These are phyloP conservation scores for Dufourea novaeangliae DNA, from an alignment of 1,140 invertebrate genomes.

Conservation along the genomic window DNA sequence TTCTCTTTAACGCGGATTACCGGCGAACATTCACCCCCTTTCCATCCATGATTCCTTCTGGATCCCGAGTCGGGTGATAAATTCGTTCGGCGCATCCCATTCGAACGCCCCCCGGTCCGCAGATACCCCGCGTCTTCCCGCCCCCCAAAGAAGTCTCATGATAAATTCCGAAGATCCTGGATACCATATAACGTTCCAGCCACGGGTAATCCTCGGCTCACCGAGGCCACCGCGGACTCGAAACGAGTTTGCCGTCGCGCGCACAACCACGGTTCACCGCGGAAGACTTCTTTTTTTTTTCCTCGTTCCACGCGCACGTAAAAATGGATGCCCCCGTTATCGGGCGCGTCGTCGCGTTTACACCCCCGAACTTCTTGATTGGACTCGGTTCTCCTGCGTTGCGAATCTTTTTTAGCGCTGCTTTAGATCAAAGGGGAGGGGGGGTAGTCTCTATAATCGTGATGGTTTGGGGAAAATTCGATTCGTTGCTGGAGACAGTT, in stretches of 20 bases:
- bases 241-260: conserved; percentile 59
- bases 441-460: too few relatives aligned
- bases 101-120: conserved; percentile 9
- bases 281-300: background rate
- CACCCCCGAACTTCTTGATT: conserved; percentile 59
- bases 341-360: conserved; percentile 33
- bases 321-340: conserved; percentile 52
- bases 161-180: conserved; percentile 61
- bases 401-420: too few relatives aligned
- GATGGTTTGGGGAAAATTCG: too few relatives aligned
- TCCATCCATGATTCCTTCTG: conserved; percentile 57
- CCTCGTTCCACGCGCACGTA: conserved; percentile 20
- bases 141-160: conserved; percentile 49
- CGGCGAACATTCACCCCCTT: too few relatives aligned
- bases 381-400: conserved; percentile 37
- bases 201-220: conserved; percentile 21
- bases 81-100: conserved; percentile 51
- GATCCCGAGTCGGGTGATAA: conserved; percentile 63
- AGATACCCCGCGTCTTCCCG: conserved; percentile 12
- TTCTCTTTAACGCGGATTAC: conserved; percentile 69
- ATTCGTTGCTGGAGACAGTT: too few relatives aligned
- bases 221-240: conserved; percentile 2
- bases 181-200: conserved; percentile 39
- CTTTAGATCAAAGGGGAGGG: too few relatives aligned
- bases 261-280: conserved; percentile 18